Conservation (phyloP, 2,888 invertebrate species). For the Cheilosia pagana region DNA sequence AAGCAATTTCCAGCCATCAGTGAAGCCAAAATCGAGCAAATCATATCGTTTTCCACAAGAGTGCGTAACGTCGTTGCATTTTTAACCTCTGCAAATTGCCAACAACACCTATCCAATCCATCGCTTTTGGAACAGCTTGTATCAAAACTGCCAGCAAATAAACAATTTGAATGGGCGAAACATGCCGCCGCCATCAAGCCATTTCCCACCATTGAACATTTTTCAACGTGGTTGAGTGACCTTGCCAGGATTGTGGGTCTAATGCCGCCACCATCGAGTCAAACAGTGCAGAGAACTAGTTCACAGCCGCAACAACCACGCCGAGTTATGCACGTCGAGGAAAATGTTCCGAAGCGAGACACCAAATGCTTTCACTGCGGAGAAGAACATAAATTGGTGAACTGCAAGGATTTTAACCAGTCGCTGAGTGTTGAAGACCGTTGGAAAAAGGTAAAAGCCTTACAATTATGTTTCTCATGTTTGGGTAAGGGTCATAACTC, state of each 20-base stretch:
- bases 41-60: slow-evolving; percentile 15
- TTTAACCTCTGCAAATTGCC: not conserved
- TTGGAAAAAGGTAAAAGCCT: slow-evolving; percentile 38
- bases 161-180: not conserved
- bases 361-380: slow-evolving; percentile 11
- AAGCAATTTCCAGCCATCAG: slow-evolving; percentile 36
- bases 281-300: not conserved
- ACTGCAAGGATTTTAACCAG: slow-evolving; percentile 12
- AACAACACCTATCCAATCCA: not conserved
- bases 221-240: not conserved
- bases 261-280: not conserved
- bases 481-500: slow-evolving; percentile 19
- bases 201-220: not conserved
- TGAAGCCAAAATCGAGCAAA: slow-evolving; percentile 20
- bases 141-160: not conserved
- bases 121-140: not conserved
- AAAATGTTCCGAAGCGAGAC: not conserved
- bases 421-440: not conserved
- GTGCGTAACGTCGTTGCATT: slow-evolving; percentile 39
- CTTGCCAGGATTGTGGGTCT: not conserved
- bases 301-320: not conserved
- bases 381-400: slow-evolving; percentile 11
- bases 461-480: slow-evolving; percentile 31
- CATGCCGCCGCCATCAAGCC: not conserved
- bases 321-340: not conserved